Percentiles rank a stretch among this genome's conserved stretches.
These are phyloP conservation scores for Willisornis vidua DNA, from an alignment of 2,113 vertebrate species.

Conservation along the genomic window DNA sequence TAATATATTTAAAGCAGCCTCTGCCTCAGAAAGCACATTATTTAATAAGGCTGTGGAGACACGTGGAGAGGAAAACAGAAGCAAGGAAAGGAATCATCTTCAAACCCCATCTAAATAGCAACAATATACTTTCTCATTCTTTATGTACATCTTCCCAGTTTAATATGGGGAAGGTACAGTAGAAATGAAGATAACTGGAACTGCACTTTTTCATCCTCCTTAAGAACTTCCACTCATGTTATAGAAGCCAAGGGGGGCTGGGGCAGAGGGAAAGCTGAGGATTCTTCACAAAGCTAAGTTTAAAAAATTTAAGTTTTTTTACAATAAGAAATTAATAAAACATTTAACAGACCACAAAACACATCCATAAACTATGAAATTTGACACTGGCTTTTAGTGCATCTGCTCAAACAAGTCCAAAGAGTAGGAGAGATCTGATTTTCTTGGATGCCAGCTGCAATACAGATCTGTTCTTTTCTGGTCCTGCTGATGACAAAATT, in stretches of 20 bases:
- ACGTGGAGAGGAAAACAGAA: not conserved
- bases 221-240: not conserved
- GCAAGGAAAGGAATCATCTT: not conserved
- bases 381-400: not conserved
- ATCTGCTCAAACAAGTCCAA: not conserved
- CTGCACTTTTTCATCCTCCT: not conserved
- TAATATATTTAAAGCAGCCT: not conserved
- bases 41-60: not conserved
- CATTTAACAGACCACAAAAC: not conserved
- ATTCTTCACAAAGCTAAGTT: not conserved
- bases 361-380: not conserved
- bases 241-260: not conserved
- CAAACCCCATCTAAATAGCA: not conserved
- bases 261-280: not conserved
- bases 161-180: not conserved
- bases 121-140: not conserved
- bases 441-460: not conserved
- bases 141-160: not conserved
- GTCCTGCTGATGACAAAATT: slow-evolving; percentile 1
- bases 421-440: not conserved
- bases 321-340: not conserved
- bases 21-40: not conserved
- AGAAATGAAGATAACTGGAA: not conserved
- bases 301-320: not conserved
- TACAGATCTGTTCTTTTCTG: not conserved